Evolutionary conservation across 2,888 invertebrate genomes (phyloP).

Genomic region (Drosophila paramelanica): DNA sequence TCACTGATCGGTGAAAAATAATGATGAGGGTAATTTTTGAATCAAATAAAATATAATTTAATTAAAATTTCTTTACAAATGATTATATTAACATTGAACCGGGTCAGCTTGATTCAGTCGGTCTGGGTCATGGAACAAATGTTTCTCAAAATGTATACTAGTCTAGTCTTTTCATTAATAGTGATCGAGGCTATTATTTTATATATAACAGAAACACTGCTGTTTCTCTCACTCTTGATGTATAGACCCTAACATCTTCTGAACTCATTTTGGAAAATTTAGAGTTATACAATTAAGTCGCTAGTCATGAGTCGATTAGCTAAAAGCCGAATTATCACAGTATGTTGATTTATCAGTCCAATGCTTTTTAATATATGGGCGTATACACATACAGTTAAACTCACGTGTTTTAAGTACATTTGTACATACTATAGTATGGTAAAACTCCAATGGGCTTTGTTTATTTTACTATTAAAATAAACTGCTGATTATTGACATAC

Average conservation of each 20-base stretch:
- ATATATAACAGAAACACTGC: conserved; percentile 4
- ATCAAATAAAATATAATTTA: not conserved
- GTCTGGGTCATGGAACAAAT: not conserved
- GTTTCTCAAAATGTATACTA: not conserved
- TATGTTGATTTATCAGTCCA: not conserved
- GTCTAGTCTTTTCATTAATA: not conserved
- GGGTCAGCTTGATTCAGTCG: not conserved
- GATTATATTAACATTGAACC: too few species aligned
- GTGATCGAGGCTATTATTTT: conserved; percentile 13
- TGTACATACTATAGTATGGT: conserved; percentile 22
- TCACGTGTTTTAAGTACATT: conserved; percentile 1
- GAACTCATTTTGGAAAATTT: conserved; percentile 45
- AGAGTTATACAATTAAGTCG: conserved; percentile 30
- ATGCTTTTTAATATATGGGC: not conserved
- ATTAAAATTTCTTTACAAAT: not conserved
- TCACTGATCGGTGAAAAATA: not conserved
- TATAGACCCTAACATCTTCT: conserved; percentile 31
- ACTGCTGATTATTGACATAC: conserved; percentile 2
- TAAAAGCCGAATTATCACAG: not conserved
- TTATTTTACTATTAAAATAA: conserved; percentile 5
- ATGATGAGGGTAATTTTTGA: not conserved
- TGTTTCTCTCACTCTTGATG: conserved; percentile 13
- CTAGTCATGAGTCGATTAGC: not conserved
- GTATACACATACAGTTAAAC: not conserved
- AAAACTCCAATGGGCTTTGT: conserved; percentile 7